Percentiles rank a stretch among this genome's conserved stretches.
Evolutionary conservation across 2,797 vertebrate genomes (phyloP).

Genomic region (Centropyge bicolor): DNA sequence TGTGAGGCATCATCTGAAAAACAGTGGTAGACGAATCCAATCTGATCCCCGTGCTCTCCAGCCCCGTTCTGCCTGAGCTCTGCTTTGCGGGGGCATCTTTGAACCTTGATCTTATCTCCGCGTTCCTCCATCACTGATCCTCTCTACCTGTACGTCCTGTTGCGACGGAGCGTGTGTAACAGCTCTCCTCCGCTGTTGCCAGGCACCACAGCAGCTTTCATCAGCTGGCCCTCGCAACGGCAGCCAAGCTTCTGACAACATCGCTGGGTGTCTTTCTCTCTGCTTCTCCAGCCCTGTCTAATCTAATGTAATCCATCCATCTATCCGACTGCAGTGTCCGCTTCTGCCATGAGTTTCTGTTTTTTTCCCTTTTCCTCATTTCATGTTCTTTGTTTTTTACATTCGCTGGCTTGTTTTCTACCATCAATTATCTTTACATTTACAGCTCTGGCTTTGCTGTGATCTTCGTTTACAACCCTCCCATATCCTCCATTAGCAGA

Average conservation of each 20-base stretch:
- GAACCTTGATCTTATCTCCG: conserved; percentile 66
- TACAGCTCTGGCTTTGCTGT: neutral
- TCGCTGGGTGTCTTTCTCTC: conserved; percentile 2
- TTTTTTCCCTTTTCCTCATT: too few species aligned
- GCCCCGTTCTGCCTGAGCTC: conserved; percentile 43
- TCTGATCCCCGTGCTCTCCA: conserved; percentile 41
- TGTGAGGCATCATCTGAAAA: conserved; percentile 27
- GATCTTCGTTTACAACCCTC: neutral
- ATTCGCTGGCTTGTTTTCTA: neutral
- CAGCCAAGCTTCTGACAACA: conserved; percentile 44
- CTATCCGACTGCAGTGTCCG: neutral
- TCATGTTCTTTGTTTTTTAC: neutral
- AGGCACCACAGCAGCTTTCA: conserved; percentile 60
- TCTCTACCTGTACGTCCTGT: conserved; percentile 60
- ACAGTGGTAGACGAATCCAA: conserved; percentile 27
- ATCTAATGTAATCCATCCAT: conserved; percentile 19
- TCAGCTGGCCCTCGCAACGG: conserved; percentile 54
- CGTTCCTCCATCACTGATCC: conserved; percentile 56
- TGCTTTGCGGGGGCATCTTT: conserved; percentile 62
- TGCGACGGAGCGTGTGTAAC: conserved; percentile 60
- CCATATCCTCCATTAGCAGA: neutral
- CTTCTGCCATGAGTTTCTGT: neutral
- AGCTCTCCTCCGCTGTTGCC: conserved; percentile 48
- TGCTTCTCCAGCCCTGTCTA: conserved; percentile 23
- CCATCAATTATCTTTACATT: neutral